Conservation (phyloP, 1,140 invertebrate species). For the Pseudomyrmex dendroicus region DNA sequence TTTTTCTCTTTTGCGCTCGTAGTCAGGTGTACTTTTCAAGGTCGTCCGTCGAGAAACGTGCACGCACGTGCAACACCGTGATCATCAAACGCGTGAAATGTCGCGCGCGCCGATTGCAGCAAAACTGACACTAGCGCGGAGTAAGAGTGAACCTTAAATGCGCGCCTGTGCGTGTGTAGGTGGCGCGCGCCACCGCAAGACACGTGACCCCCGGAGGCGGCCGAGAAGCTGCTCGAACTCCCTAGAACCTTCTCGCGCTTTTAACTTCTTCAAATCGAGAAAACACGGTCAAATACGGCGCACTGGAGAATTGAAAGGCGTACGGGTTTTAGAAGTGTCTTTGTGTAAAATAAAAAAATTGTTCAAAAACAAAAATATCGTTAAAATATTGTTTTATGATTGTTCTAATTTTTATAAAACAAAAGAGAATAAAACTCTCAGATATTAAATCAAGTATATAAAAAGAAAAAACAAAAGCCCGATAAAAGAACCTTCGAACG, state of each 20-base stretch:
- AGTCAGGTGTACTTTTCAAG: constrained; percentile 30
- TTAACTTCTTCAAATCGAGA: background rate
- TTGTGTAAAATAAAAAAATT: no score
- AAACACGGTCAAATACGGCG: constrained; percentile 1
- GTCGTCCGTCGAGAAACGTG: background rate
- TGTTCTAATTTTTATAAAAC: no score
- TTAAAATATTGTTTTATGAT: no score
- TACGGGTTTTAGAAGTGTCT: no score
- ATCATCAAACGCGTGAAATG: background rate
- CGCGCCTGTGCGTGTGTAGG: constrained; percentile 63
- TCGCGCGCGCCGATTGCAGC: constrained; percentile 20
- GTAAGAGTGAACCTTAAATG: constrained; percentile 72
- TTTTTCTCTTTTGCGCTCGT: constrained; percentile 47
- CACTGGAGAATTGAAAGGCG: no score
- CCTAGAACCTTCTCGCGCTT: constrained; percentile 63
- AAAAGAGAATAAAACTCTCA: no score
- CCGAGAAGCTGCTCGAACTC: constrained; percentile 56
- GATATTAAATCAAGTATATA: no score
- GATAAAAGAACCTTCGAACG: no score
- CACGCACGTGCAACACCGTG: background rate
- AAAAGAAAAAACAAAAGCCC: no score
- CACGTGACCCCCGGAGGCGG: constrained; percentile 48
- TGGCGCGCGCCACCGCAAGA: constrained; percentile 66
- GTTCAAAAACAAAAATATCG: no score
- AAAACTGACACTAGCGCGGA: constrained; percentile 72